Conservation (phyloP, 1,140 invertebrate genomes). For the Chionoecetes opilio region DNA sequence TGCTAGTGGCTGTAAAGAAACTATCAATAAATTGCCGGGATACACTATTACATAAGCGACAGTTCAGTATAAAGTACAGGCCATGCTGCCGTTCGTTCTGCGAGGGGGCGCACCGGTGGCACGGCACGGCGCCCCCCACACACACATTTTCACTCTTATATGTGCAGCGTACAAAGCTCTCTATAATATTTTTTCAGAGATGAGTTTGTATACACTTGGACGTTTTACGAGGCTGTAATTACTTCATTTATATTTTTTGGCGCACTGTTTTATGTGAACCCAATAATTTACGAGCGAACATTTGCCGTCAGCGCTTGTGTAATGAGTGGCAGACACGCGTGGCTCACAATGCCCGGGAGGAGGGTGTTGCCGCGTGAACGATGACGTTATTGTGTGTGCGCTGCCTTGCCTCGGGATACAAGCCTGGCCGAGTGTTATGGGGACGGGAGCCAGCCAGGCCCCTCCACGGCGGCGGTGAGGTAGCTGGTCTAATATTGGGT, state of each 20-base stretch:
- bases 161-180: background rate
- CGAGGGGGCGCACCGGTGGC: no score
- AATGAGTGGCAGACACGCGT: background rate
- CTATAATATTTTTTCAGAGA: background rate
- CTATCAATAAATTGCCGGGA: background rate
- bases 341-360: background rate
- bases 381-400: background rate
- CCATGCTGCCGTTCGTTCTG: no score
- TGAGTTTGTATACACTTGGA: conserved; percentile 1
- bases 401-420: background rate
- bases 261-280: background rate
- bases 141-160: no score
- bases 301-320: background rate
- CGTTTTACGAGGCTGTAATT: background rate
- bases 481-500: conserved; percentile 45
- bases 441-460: background rate
- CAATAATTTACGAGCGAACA: background rate
- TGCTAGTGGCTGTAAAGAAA: background rate
- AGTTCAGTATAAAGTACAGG: background rate
- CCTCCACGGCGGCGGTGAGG: background rate
- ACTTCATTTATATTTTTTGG: background rate
- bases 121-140: no score
- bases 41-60: background rate
- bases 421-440: background rate
- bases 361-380: background rate